Evolutionary conservation across 2,113 vertebrate species (phyloP).

Genomic region (Malurus cyaneus): DNA sequence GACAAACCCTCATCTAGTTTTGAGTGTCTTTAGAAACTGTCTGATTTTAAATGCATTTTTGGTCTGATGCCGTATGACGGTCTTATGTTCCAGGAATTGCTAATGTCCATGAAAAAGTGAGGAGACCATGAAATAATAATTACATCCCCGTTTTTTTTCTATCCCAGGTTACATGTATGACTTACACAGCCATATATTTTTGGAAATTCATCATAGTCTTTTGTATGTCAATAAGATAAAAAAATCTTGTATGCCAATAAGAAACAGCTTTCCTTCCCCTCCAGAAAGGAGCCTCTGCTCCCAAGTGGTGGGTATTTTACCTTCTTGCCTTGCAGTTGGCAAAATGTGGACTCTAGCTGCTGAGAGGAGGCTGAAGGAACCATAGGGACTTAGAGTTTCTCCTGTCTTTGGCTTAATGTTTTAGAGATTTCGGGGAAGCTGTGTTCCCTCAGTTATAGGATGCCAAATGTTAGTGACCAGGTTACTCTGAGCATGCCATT

Average conservation of each 20-base stretch:
- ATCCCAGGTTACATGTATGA: not conserved
- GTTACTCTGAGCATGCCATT: not conserved
- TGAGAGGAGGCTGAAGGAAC: not conserved
- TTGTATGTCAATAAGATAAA: not conserved
- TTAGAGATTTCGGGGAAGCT: not conserved
- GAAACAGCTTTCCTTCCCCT: not conserved
- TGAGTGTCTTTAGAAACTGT: not conserved
- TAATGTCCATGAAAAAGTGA: not conserved
- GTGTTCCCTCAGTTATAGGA: not conserved
- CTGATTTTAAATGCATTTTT: not conserved
- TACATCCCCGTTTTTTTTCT: not conserved
- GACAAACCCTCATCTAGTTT: not conserved
- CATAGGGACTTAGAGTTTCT: not conserved
- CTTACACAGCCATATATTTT: not conserved
- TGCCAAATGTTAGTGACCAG: not conserved
- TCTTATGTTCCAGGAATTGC: not conserved
- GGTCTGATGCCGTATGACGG: rapidly evolving
- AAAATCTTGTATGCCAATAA: not conserved
- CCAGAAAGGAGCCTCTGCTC: not conserved
- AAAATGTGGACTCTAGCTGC: not conserved
- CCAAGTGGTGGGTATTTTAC: not conserved
- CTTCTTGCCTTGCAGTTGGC: not conserved
- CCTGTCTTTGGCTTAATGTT: not conserved
- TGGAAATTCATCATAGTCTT: not conserved
- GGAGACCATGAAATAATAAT: not conserved